These are phyloP conservation scores for Dicerorhinus sumatrensis DNA, from an alignment of 2,113 vertebrate genomes.

Conservation along the genomic window DNA sequence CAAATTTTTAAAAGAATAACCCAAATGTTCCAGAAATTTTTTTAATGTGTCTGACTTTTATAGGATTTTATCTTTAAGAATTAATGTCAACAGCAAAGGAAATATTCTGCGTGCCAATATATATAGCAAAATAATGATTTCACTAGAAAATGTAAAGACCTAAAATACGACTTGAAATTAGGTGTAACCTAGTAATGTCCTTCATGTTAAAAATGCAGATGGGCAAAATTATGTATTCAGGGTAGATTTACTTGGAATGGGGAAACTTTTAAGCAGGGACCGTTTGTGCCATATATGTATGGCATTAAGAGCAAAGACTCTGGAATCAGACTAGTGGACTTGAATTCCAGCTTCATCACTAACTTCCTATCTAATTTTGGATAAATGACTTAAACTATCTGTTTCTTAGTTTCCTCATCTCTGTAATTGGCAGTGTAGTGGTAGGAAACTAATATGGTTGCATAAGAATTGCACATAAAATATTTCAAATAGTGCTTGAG, in stretches of 20 bases:
- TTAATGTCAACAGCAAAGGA: background rate
- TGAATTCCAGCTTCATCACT: background rate
- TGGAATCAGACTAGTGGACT: background rate
- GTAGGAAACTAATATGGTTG: background rate
- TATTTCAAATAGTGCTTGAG: background rate
- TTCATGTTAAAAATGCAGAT: background rate
- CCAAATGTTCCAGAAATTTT: background rate
- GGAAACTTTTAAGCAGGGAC: background rate
- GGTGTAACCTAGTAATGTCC: background rate
- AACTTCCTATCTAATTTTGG: background rate
- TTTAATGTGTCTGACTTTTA: background rate
- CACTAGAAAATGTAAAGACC: background rate
- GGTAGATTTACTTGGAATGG: background rate
- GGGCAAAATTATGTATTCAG: background rate
- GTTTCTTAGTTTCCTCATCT: background rate
- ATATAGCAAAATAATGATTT: background rate
- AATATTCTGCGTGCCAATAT: background rate
- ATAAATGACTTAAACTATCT: background rate
- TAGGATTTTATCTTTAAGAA: conserved; percentile 34
- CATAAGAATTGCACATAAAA: background rate
- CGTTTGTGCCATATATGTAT: background rate
- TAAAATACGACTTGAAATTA: conserved; percentile 13
- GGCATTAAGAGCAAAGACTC: background rate
- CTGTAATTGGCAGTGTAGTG: background rate
- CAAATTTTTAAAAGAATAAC: conserved; percentile 3